Evolutionary conservation across 2,797 vertebrate genomes (phyloP).

Genomic region (Pygocentrus nattereri): DNA sequence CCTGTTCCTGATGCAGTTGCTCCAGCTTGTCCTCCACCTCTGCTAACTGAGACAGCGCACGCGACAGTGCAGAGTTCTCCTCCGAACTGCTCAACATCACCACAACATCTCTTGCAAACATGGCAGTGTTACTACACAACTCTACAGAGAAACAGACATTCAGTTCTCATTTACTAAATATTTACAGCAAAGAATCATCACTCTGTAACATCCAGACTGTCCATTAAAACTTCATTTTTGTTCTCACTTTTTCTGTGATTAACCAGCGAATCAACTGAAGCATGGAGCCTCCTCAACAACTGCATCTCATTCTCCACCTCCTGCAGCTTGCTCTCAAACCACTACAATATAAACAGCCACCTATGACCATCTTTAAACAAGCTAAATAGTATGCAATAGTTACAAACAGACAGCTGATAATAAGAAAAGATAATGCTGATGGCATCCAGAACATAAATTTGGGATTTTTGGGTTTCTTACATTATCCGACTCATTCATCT

Average conservation of each 20-base stretch:
- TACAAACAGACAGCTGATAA: background rate
- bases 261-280: slow-evolving; percentile 89
- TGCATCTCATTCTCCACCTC: slow-evolving; percentile 95
- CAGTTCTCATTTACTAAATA: background rate
- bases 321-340: slow-evolving; percentile 97
- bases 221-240: background rate
- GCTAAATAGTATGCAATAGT: background rate
- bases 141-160: slow-evolving; percentile 65
- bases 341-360: slow-evolving; percentile 76
- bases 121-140: slow-evolving; percentile 89
- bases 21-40: slow-evolving; percentile 99
- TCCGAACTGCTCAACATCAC: slow-evolving; percentile 97
- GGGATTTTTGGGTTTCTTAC: slow-evolving; percentile 75
- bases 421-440: background rate
- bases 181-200: background rate
- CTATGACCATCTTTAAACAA: background rate
- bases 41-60: slow-evolving; percentile 93
- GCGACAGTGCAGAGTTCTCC: slow-evolving; percentile 94
- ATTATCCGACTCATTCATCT: slow-evolving; percentile 95
- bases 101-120: slow-evolving; percentile 96
- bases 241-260: slow-evolving; percentile 94
- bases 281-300: slow-evolving; percentile 91
- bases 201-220: background rate
- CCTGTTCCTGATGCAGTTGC: slow-evolving; percentile 95
- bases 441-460: too few species aligned